phyloP scores from a whole-genome alignment of 2,888 invertebrate species.

The Leptinotarsa haldemani region DNA sequence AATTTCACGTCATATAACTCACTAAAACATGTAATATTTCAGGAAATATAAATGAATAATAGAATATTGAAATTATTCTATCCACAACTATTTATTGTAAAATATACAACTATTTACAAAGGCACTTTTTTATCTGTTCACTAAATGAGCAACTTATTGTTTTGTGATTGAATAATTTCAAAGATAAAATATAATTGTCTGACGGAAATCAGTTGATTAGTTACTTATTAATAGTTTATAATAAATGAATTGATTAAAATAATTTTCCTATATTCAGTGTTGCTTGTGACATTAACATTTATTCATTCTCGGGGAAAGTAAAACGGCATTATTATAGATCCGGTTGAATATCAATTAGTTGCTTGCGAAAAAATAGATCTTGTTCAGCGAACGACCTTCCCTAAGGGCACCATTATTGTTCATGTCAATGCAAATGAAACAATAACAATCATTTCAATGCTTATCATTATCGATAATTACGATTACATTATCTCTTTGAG shows the following conservation, averaged over 20 bases:
- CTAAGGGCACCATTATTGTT: constrained; percentile 25
- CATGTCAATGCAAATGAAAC: constrained; percentile 16
- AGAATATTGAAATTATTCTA: no score
- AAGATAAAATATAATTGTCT: no score
- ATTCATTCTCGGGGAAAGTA: constrained; percentile 26
- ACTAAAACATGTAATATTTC: no score
- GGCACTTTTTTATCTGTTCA: no score
- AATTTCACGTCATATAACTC: no score
- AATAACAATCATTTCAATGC: constrained; percentile 18
- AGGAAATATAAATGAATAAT: no score
- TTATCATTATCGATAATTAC: constrained; percentile 16
- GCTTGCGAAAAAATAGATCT: constrained; percentile 24
- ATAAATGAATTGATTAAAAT: neutral
- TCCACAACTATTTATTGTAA: no score
- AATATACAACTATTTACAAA: no score
- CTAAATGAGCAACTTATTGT: no score
- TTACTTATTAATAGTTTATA: neutral
- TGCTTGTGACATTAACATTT: constrained; percentile 16
- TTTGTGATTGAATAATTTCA: no score
- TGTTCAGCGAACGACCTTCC: constrained; percentile 28
- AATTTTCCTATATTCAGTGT: constrained; percentile 9
- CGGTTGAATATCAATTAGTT: constrained; percentile 28
- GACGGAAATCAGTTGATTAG: neutral
- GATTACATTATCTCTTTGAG: constrained; percentile 6
- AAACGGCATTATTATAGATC: constrained; percentile 28